Evolutionary conservation across 2,888 invertebrate species (phyloP).

Genomic region (Heteropelma amictum): DNA sequence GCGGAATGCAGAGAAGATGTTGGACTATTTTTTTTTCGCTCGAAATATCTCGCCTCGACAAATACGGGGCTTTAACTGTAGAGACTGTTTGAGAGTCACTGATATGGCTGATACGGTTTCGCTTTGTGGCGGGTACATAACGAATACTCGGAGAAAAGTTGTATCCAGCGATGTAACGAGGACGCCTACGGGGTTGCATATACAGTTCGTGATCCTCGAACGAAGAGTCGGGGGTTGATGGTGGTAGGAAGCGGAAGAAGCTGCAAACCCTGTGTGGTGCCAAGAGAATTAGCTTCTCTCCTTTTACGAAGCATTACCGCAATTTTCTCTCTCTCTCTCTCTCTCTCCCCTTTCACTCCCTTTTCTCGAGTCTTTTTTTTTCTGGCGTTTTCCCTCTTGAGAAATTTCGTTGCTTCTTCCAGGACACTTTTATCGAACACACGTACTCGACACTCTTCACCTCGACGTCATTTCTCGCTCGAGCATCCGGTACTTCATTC

Average conservation of each 20-base stretch:
- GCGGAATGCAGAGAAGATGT: background rate
- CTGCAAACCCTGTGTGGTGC: slow-evolving; percentile 60
- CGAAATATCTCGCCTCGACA: no score
- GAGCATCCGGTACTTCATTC: background rate
- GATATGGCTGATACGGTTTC: background rate
- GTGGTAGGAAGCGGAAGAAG: slow-evolving; percentile 20
- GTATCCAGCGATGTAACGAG: slow-evolving; percentile 29
- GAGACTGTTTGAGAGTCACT: slow-evolving; percentile 49
- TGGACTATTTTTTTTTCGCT: background rate
- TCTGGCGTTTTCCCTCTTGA: no score
- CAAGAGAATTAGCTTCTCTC: slow-evolving; percentile 63
- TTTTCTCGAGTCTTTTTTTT: no score
- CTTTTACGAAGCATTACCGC: slow-evolving; percentile 43
- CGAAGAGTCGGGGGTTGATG: slow-evolving; percentile 29
- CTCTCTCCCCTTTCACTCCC: background rate
- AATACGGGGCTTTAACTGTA: no score
- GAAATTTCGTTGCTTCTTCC: slow-evolving; percentile 50
- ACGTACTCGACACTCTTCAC: slow-evolving; percentile 43
- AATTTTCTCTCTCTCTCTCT: slow-evolving; percentile 26
- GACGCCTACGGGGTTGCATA: slow-evolving; percentile 25
- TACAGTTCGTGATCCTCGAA: slow-evolving; percentile 9
- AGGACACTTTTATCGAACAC: slow-evolving; percentile 25
- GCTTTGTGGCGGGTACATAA: background rate
- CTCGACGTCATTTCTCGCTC: slow-evolving; percentile 1
- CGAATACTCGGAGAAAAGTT: slow-evolving; percentile 15